Evolutionary conservation across 2,113 vertebrate genomes (phyloP).

Genomic region (Cyprinodon tularosa): DNA sequence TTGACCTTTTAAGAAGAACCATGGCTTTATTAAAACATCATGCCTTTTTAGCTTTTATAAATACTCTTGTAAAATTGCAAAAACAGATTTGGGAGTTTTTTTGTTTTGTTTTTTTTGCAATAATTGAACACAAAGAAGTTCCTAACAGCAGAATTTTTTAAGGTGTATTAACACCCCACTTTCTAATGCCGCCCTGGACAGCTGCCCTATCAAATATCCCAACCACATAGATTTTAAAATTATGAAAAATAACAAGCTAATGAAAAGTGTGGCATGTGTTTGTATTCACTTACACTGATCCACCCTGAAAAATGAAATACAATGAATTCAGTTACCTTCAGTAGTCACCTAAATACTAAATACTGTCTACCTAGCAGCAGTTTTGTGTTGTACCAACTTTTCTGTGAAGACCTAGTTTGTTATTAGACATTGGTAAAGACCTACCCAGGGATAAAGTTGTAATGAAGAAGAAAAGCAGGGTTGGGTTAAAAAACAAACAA

Average conservation of each 20-base stretch:
- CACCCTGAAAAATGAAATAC: no score
- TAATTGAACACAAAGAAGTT: neutral
- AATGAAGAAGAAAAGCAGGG: no score
- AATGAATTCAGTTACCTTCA: neutral
- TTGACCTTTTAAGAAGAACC: neutral
- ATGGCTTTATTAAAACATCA: neutral
- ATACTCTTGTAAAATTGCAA: neutral
- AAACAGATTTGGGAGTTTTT: neutral
- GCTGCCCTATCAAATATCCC: neutral
- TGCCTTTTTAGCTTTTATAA: neutral
- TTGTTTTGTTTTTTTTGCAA: neutral
- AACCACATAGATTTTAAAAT: neutral
- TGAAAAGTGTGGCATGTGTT: neutral
- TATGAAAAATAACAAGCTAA: neutral
- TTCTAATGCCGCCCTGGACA: neutral
- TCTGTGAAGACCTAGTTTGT: no score
- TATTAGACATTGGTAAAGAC: no score
- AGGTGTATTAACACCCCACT: neutral
- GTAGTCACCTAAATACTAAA: neutral
- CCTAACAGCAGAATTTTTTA: neutral
- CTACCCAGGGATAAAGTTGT: no score
- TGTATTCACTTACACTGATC: neutral
- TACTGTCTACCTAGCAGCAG: neutral
- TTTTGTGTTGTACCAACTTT: neutral
- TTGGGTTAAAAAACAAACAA: no score